Evolutionary conservation across 2,113 vertebrate species (phyloP).

Genomic region (Callipepla californica): DNA sequence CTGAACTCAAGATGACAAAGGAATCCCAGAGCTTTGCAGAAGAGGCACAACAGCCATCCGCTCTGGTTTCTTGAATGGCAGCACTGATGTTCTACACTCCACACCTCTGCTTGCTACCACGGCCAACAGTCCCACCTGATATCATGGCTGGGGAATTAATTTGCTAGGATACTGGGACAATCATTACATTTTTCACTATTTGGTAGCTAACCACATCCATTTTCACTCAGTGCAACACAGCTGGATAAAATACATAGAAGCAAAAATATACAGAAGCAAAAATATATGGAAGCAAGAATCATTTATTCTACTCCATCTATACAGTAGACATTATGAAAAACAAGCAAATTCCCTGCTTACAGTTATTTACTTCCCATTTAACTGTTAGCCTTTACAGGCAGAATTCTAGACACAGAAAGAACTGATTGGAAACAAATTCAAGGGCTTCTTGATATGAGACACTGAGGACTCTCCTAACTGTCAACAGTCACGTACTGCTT

Average conservation of each 20-base stretch:
- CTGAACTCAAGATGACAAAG: constrained; percentile 5
- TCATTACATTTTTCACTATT: neutral
- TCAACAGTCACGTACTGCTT: neutral
- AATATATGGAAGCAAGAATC: neutral
- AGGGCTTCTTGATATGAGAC: no score
- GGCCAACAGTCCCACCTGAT: neutral
- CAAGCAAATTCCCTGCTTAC: neutral
- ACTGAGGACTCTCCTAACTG: neutral
- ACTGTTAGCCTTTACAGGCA: neutral
- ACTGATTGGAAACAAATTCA: neutral
- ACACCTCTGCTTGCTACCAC: neutral
- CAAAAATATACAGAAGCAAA: neutral
- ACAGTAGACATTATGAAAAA: neutral
- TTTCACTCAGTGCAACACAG: neutral
- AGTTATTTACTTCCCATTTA: neutral
- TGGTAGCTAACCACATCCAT: neutral
- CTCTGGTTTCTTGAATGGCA: neutral
- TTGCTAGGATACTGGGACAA: accelerated
- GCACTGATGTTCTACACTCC: neutral
- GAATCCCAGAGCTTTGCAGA: constrained; percentile 11
- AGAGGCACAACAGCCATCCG: neutral
- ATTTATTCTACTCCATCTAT: neutral
- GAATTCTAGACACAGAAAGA: neutral
- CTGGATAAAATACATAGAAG: neutral
- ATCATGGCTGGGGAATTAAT: neutral